Percentiles rank a stretch among this genome's conserved stretches.
phyloP scores from a whole-genome alignment of 1,140 invertebrate species.

The Ceratina australensis region DNA sequence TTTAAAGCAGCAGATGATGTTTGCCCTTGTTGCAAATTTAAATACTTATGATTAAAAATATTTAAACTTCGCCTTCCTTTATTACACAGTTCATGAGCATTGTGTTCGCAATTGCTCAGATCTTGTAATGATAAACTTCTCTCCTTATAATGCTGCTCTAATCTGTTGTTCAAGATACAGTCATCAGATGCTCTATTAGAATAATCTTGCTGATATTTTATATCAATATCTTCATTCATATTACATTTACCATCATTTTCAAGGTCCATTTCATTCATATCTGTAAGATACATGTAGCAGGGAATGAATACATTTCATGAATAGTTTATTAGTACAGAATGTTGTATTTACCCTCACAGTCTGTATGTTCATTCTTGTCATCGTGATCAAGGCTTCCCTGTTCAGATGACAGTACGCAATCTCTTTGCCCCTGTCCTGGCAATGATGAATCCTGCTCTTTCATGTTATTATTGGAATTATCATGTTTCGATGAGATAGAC shows the following conservation, averaged over 20 bases:
- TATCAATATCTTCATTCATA: conserved; percentile 56
- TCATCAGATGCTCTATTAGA: conserved; percentile 73
- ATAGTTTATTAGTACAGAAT: background rate
- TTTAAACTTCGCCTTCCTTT: conserved; percentile 38
- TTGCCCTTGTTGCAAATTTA: conserved; percentile 16
- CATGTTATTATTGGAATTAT: conserved; percentile 57
- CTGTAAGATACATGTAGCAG: conserved; percentile 2
- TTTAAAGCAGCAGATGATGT: conserved; percentile 12
- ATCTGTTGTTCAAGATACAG: conserved; percentile 64
- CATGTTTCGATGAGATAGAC: conserved; percentile 54
- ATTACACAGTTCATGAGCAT: conserved; percentile 12
- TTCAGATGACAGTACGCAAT: conserved; percentile 67
- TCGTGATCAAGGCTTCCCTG: conserved; percentile 59
- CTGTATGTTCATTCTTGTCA: conserved; percentile 59
- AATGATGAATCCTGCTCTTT: conserved; percentile 45
- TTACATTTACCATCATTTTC: conserved; percentile 49
- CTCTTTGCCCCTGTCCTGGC: conserved; percentile 62
- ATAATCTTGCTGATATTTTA: conserved; percentile 60
- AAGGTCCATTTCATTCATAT: conserved; percentile 58
- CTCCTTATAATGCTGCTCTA: conserved; percentile 66
- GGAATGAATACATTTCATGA: background rate
- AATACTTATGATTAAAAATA: conserved; percentile 32
- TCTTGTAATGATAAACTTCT: conserved; percentile 74
- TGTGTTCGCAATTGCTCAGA: conserved; percentile 53
- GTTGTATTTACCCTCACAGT: conserved; percentile 56